Conservation (phyloP, 1,140 invertebrate genomes). For the Drosophila lacteicornis region DNA sequence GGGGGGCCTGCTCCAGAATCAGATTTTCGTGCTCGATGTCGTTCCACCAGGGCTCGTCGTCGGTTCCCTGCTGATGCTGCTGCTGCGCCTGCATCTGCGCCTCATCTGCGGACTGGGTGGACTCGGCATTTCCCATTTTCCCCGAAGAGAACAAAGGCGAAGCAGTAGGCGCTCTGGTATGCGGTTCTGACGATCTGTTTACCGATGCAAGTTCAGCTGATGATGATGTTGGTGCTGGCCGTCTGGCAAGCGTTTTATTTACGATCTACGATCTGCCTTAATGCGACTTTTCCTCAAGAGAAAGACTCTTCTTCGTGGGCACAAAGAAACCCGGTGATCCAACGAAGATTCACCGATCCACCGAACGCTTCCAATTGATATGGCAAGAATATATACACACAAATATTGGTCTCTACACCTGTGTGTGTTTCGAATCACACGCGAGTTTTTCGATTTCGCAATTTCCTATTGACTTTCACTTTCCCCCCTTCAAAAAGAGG, state of each 20-base stretch:
- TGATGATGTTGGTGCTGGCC: background rate
- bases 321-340: constrained; percentile 35
- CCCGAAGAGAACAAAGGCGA: constrained; percentile 48
- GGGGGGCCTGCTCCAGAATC: constrained; percentile 58
- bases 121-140: constrained; percentile 71
- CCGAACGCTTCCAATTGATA: constrained; percentile 40
- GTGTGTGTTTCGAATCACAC: constrained; percentile 42
- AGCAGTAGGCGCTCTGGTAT: constrained; percentile 48
- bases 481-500: constrained; percentile 6
- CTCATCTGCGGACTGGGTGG: constrained; percentile 52
- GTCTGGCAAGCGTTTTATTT: constrained; percentile 59
- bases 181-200: constrained; percentile 57
- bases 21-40: constrained; percentile 80
- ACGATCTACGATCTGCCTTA: constrained; percentile 61
- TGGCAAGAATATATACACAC: constrained; percentile 23
- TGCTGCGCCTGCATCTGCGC: constrained; percentile 35
- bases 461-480: constrained; percentile 76
- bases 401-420: constrained; percentile 22
- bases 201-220: constrained; percentile 33
- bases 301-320: constrained; percentile 36
- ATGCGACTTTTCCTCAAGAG: constrained; percentile 63
- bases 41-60: constrained; percentile 80
- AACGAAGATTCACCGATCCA: constrained; percentile 23
- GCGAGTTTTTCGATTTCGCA: constrained; percentile 71
- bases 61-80: constrained; percentile 2